Conservation (phyloP, 2,797 vertebrate genomes). For the Sphaeramia orbicularis region DNA sequence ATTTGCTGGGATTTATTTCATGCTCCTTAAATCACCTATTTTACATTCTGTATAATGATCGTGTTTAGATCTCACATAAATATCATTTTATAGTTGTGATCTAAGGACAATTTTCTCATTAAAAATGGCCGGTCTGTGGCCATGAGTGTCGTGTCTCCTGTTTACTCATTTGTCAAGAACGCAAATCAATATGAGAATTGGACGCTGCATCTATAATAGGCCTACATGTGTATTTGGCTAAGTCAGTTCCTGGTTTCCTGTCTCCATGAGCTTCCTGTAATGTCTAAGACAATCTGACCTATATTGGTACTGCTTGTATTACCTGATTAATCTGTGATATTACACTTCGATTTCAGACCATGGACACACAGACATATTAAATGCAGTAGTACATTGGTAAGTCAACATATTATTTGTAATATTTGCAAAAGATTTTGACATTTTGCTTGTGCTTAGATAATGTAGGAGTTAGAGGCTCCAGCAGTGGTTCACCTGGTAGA, state of each 20-base stretch:
- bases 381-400: too few relatives aligned
- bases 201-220: slow-evolving; percentile 22
- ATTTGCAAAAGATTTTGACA: too few relatives aligned
- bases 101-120: not conserved
- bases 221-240: slow-evolving; percentile 3
- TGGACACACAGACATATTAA: too few relatives aligned
- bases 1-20: not conserved
- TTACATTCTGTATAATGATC: slow-evolving; percentile 1
- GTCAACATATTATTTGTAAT: too few relatives aligned
- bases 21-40: not conserved
- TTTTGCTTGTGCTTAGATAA: too few relatives aligned
- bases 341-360: too few relatives aligned
- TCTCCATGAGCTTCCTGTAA: slow-evolving; percentile 20
- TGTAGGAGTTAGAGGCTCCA: too few relatives aligned
- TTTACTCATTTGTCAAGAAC: slow-evolving; percentile 52
- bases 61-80: not conserved
- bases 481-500: too few relatives aligned
- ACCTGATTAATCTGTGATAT: too few relatives aligned
- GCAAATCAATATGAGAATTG: slow-evolving; percentile 61
- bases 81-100: slow-evolving; percentile 1
- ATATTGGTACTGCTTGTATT: slow-evolving; percentile 1
- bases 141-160: slow-evolving; percentile 3
- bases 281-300: slow-evolving; percentile 11
- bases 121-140: not conserved
- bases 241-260: slow-evolving; percentile 30